A percentile compares a stretch with the other conserved stretches of the same genome.
phyloP scores from a whole-genome alignment of 2,113 vertebrate species.

The Ivindomyrus marchei region DNA sequence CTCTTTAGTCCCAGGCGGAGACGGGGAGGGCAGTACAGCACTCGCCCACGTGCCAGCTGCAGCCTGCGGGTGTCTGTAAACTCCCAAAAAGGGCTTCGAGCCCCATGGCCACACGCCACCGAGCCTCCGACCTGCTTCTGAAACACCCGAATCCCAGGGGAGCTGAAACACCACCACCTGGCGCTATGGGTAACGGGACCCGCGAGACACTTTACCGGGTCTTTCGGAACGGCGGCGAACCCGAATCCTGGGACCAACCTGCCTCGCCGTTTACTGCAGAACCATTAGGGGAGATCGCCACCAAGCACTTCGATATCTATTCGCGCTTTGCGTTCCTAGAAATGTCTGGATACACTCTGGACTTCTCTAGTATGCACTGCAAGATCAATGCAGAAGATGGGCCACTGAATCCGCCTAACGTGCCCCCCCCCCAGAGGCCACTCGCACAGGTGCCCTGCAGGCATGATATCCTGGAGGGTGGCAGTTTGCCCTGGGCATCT shows the following conservation, averaged over 20 bases:
- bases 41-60: not conserved
- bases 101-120: not conserved
- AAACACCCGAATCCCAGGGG: not conserved
- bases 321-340: not conserved
- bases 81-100: not conserved
- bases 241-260: not conserved
- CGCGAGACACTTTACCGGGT: not conserved
- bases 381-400: not conserved
- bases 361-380: not conserved
- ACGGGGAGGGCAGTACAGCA: not conserved
- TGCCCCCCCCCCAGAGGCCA: not conserved
- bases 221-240: not conserved
- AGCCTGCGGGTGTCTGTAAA: not conserved
- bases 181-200: not conserved
- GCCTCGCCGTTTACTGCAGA: not conserved
- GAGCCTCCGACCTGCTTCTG: no score
- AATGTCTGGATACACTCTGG: not conserved
- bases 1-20: not conserved
- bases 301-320: not conserved
- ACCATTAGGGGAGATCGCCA: not conserved
- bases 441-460: not conserved
- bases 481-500: not conserved
- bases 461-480: not conserved
- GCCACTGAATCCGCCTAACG: not conserved
- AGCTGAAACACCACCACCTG: not conserved